Base-by-base conservation (phyloP, 2,113 vertebrate species). In the Clupea harengus region DNA sequence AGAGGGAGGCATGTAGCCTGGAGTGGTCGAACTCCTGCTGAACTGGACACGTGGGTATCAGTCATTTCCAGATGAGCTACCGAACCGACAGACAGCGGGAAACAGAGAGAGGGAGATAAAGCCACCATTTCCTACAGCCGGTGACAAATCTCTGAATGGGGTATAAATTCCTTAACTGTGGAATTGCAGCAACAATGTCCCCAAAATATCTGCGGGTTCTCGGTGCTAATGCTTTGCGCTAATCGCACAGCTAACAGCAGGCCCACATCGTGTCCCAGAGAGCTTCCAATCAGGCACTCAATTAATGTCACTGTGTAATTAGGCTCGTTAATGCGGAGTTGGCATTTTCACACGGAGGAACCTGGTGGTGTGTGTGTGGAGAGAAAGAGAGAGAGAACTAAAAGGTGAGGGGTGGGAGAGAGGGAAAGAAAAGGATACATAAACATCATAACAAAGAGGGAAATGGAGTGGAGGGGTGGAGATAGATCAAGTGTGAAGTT, bases 251-350 rank as follows among this genome's bases (percentile, higher is more conserved):
- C 87, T 64, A 84, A 39, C 84, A 67, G 82, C 13, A 3, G 86
- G 84, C 87, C 87, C 11, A 18, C 60, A 88, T 87, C 50, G 52
- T 7, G 85, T 89, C 85, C 83, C 60, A 60, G 88, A 90, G 89
- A 89, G 49, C 88, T 83, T 67, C 86, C 89, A 93, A 91, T 85
- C 90, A 87, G 64, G 60, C 57, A 87, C 87, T 89, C 86, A 90
- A 92, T 92, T 92, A 90, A 82, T 87, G 87, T 28, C 87, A 80
- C 84, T 85, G 89, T 87, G 91, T 91, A 92, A 95, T 93, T 92
- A 92, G 93, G 92, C 90, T 91, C 67, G 84, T 93, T 91, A 89
- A 86, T 81, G 57, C 50, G 85, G 91, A 86, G 39, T 82, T 87
- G 87, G 86, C 86, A 86, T 92, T 92, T 90, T 82, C 86, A 85